Evolutionary conservation across 2,888 invertebrate genomes (phyloP).

Genomic region (Adelphocoris suturalis): DNA sequence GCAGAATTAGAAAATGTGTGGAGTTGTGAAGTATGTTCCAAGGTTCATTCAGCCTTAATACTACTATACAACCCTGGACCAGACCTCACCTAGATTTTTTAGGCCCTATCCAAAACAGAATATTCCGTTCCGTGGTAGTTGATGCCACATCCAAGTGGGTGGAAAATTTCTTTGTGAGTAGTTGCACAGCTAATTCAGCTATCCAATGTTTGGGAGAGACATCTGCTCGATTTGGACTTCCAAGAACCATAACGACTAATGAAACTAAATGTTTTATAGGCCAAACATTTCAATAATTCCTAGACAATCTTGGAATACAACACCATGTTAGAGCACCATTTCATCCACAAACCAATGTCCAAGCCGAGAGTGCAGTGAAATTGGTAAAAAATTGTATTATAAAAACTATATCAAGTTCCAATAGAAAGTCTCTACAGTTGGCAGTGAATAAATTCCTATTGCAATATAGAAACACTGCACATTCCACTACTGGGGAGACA

Average conservation of each 20-base stretch:
- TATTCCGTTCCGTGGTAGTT: constrained; percentile 60
- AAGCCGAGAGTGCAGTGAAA: not conserved
- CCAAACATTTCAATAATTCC: constrained; percentile 40
- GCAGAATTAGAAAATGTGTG: constrained; percentile 41
- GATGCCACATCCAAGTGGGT: constrained; percentile 68
- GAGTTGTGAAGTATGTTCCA: not conserved
- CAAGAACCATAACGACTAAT: constrained; percentile 45
- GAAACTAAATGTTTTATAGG: constrained; percentile 54
- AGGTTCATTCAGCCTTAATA: not conserved
- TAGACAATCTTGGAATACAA: constrained; percentile 57
- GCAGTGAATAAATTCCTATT: too few relatives aligned
- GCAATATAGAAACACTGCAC: too few relatives aligned
- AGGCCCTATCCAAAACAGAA: constrained; percentile 37
- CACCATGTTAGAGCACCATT: not conserved
- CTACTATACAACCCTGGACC: constrained; percentile 26
- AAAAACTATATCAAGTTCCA: not conserved
- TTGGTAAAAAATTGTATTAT: not conserved
- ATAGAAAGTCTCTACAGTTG: too few relatives aligned
- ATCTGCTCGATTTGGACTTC: constrained; percentile 63
- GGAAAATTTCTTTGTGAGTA: constrained; percentile 64
- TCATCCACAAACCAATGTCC: not conserved
- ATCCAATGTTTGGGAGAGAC: constrained; percentile 36
- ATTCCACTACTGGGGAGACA: too few relatives aligned
- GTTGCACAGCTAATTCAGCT: constrained; percentile 33
- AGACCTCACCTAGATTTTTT: constrained; percentile 46